Evolutionary conservation across 1,140 invertebrate species (phyloP), one percentile per base, ranked within the genome.

Genomic region (Formica selysi): DNA sequence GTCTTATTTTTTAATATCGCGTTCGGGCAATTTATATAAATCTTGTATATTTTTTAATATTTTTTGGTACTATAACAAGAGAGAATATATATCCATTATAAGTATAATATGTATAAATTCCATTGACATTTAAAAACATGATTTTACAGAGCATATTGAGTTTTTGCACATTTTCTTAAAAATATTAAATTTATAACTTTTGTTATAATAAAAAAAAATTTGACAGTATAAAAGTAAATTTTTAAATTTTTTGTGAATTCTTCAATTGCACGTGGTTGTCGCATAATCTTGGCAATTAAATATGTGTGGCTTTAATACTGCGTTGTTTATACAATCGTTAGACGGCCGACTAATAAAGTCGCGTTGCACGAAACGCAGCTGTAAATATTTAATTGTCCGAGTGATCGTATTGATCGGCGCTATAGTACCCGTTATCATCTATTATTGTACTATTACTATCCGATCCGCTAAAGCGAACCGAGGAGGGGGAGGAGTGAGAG

Each of bases 371-470:
- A 81, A 73, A 81, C 26, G 44, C 22, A 13, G 16, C 22, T 19
- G 54, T 73, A 73, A 81, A 81, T 81, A 81, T 61, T 81, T 81
- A 59, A 73, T 81, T 71, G 48, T 41, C 19, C 22, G 51, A 38
- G 61, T 67, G 65, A 79, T 79, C 41, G 51, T 81, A 73, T 81
- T 41, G 79, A 81, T 81, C 67, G 36, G 38, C 51, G 7, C 22
- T 57, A 41, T 26, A 19, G 26, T 71, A 19, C 11, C 10, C 32
- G 29, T 73, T 73, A 81, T 73, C 32, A 73, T 81, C 67, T 44
- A 13, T 73, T 80, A 41, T 32, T 36, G 10, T 57, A 41, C 44
- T 71, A 61, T 38, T 38, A 70, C 13, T 68, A 38, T n/a, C 10
- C 1, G 26, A 38, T n/a, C 29, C 26, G 7, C 26, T 19, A 48